phyloP scores from a whole-genome alignment of 2,888 invertebrate species.

The Anaspis maculata region DNA sequence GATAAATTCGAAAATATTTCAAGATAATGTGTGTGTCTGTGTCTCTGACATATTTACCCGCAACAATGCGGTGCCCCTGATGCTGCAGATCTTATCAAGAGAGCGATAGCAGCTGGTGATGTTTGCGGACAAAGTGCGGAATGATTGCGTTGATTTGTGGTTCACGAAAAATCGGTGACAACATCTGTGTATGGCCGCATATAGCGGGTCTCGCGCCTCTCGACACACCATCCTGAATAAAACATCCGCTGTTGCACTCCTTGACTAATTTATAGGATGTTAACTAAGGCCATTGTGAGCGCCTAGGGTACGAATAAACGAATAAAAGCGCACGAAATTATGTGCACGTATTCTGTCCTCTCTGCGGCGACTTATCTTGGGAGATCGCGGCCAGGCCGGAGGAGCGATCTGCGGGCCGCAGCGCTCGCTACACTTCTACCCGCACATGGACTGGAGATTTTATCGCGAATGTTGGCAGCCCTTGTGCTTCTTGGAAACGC shows the following conservation, averaged over 20 bases:
- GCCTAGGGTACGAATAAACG: slow-evolving; percentile 31
- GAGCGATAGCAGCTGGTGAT: too few species aligned
- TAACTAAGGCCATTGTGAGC: slow-evolving; percentile 34
- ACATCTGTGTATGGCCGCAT: slow-evolving; percentile 23
- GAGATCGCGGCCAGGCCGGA: slow-evolving; percentile 28
- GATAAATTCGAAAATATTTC: too few species aligned
- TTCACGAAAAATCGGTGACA: slow-evolving; percentile 17
- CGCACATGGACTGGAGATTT: too few species aligned
- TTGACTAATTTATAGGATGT: slow-evolving; percentile 37
- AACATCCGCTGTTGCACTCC: slow-evolving; percentile 24
- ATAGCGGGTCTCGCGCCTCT: too few species aligned
- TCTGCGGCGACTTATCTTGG: slow-evolving; percentile 34
- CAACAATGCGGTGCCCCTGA: too few species aligned
- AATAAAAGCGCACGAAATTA: slow-evolving; percentile 35
- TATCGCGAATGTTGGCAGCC: too few species aligned
- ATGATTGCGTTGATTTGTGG: slow-evolving; percentile 15
- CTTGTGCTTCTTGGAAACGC: too few species aligned
- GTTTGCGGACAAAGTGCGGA: slow-evolving; percentile 10
- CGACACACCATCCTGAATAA: slow-evolving; percentile 34
- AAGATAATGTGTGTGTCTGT: too few species aligned
- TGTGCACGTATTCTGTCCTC: slow-evolving; percentile 32
- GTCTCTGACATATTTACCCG: too few species aligned
- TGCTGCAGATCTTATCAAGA: too few species aligned
- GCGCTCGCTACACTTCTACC: too few species aligned
- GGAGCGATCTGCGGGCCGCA: slow-evolving; percentile 28